phyloP scores from a whole-genome alignment of 2,888 invertebrate genomes.

The Chrysolina haemoptera region DNA sequence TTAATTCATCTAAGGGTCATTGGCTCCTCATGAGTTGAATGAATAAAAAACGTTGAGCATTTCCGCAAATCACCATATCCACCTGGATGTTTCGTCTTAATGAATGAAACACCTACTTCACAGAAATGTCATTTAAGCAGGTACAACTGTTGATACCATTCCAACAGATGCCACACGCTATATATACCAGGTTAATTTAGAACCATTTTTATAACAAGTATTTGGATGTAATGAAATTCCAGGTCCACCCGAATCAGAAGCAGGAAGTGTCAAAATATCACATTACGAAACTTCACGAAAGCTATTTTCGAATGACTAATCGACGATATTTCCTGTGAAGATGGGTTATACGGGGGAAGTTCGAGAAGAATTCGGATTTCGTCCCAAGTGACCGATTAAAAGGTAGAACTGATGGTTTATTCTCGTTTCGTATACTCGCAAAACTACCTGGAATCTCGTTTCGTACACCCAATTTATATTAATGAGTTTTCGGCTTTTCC shows the following conservation, averaged over 20 bases:
- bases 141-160: background rate
- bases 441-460: too few species aligned
- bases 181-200: conserved; percentile 10
- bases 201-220: conserved; percentile 17
- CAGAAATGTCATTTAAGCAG: conserved; percentile 8
- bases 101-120: conserved; percentile 6
- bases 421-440: too few species aligned
- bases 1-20: background rate
- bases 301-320: conserved; percentile 38
- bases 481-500: too few species aligned
- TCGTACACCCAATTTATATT: too few species aligned
- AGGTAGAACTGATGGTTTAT: too few species aligned
- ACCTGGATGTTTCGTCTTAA: background rate
- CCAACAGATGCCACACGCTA: conserved; percentile 22
- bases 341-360: conserved; percentile 19
- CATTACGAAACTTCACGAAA: conserved; percentile 31
- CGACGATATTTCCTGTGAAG: conserved; percentile 30
- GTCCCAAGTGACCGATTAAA: too few species aligned
- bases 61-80: conserved; percentile 6
- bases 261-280: conserved; percentile 42
- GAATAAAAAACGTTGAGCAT: background rate
- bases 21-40: background rate
- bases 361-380: background rate
- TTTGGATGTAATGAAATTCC: conserved; percentile 36
- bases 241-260: conserved; percentile 31